Conservation (phyloP, 2,888 invertebrate species). For the Drosophila mimica region DNA sequence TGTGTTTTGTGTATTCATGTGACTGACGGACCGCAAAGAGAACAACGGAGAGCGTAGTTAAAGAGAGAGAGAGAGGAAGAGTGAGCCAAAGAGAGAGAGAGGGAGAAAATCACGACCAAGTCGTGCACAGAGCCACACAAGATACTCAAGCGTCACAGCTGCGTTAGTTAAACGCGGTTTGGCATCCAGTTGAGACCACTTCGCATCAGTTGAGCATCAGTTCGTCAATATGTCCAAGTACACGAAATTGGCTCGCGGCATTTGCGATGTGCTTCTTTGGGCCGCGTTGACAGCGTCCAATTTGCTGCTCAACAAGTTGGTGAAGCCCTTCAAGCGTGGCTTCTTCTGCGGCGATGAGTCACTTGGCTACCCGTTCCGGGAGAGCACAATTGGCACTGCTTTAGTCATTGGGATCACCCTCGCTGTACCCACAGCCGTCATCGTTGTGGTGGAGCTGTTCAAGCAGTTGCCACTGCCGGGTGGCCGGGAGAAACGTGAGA, state of each 20-base stretch:
- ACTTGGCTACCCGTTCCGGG: conserved; percentile 72
- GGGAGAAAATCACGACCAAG: conserved; percentile 60
- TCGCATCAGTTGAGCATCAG: not conserved
- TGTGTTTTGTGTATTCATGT: conserved; percentile 6
- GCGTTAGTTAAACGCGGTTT: conserved; percentile 73
- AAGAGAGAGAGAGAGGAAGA: conserved; percentile 3
- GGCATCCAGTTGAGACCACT: conserved; percentile 61
- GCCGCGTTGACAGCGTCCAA: conserved; percentile 67
- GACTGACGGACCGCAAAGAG: conserved; percentile 70
- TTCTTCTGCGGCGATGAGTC: conserved; percentile 83
- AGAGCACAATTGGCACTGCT: conserved; percentile 58
- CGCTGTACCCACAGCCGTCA: conserved; percentile 70
- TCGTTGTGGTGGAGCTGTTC: conserved; percentile 78
- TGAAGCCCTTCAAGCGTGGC: conserved; percentile 74
- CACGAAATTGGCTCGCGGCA: conserved; percentile 69
- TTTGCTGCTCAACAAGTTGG: conserved; percentile 65
- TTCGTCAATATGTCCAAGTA: conserved; percentile 66
- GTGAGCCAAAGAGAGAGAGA: conserved; percentile 29
- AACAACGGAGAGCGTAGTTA: not conserved
- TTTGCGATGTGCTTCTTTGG: conserved; percentile 79
- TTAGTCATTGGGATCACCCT: conserved; percentile 60
- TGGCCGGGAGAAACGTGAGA: conserved; percentile 32
- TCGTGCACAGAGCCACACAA: conserved; percentile 45
- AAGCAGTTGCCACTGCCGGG: conserved; percentile 70
- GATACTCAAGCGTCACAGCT: conserved; percentile 50